These are phyloP conservation scores for Drosophila saltans DNA, from an alignment of 1,140 invertebrate species.

Conservation along the genomic window DNA sequence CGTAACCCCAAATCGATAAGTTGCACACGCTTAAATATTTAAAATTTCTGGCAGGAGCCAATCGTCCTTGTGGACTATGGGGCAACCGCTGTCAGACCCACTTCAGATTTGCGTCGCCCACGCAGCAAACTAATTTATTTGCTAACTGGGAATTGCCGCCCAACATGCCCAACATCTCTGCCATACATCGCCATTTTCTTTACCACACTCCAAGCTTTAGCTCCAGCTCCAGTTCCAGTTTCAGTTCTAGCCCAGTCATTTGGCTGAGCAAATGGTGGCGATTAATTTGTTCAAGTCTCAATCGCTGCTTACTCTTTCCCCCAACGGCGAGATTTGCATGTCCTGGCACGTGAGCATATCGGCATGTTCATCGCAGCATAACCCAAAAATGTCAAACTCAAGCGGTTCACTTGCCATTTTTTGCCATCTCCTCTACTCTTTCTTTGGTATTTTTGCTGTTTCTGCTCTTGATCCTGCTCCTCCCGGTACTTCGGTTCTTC, in stretches of 20 bases:
- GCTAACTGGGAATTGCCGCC: conserved; percentile 67
- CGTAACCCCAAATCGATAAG: conserved; percentile 64
- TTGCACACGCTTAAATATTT: conserved; percentile 72
- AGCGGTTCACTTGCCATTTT: conserved; percentile 46
- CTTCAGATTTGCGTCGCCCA: conserved; percentile 76
- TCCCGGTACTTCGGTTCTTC: conserved; percentile 4
- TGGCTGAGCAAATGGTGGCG: conserved; percentile 40
- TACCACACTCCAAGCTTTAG: too few relatives aligned
- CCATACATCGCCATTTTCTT: not conserved
- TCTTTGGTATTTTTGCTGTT: conserved; percentile 12
- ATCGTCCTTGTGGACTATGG: conserved; percentile 9
- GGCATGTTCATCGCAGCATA: conserved; percentile 73
- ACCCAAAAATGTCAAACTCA: conserved; percentile 76
- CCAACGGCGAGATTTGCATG: conserved; percentile 60
- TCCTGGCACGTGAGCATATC: conserved; percentile 56
- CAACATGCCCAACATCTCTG: not conserved
- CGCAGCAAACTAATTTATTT: conserved; percentile 79
- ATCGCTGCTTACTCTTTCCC: conserved; percentile 52
- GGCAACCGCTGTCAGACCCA: conserved; percentile 69
- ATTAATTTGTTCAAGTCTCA: conserved; percentile 77
- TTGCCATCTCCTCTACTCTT: conserved; percentile 15
- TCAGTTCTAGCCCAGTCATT: not conserved
- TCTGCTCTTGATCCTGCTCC: too few relatives aligned
- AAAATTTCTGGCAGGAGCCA: conserved; percentile 40
- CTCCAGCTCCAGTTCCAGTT: not conserved